Base-by-base conservation (phyloP, 2,797 vertebrate species). In the Hyperoplus lanceolatus region DNA sequence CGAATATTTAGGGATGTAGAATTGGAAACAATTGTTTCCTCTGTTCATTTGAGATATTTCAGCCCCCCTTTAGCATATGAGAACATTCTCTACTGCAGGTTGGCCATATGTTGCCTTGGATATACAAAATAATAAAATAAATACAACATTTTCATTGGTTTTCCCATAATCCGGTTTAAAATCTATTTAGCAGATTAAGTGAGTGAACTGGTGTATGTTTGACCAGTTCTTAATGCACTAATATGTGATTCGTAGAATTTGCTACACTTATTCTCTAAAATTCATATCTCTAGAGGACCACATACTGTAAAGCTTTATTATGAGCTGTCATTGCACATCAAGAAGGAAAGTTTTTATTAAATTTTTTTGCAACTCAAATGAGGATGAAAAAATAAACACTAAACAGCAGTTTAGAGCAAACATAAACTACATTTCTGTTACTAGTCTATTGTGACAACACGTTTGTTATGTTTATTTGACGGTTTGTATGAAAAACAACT, bases 311-410 rank as follows among this genome's bases (percentile, higher is more conserved):
- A 48, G 8, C 16, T 5, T 7, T 57, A 29, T 10, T 14, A 5
- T 69, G 53, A 58, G 36, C 18, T 79, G 51, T 49, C 60, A 50
- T 13, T 9, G 16, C 15, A 62, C 53, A 36, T 38, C 4, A 21
- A 6, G 21, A 16, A 14, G 7, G 12, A 9, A 16, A 7, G 9
- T 5, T 59, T 46, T 53, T 21, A 57, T 45, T 51, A 29, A n/a
- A 29, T 29, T 29, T 41, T 50, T 60, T 21, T 15, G 8, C 8
- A 38, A 46, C 5, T 45, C 16, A 71, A 60, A 59, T 29, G 16
- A 70, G 11, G 18, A 29, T 4, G 53, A 53, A 62, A 13, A 39
- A 14, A 6, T 56, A 9, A 18, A 49, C 7, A 21, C 57, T 39
- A 41, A 1, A 57, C 2, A 5, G 3, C 29, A 29, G 29, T 29